phyloP scores from a whole-genome alignment of 1,140 invertebrate species.

The Musca domestica region DNA sequence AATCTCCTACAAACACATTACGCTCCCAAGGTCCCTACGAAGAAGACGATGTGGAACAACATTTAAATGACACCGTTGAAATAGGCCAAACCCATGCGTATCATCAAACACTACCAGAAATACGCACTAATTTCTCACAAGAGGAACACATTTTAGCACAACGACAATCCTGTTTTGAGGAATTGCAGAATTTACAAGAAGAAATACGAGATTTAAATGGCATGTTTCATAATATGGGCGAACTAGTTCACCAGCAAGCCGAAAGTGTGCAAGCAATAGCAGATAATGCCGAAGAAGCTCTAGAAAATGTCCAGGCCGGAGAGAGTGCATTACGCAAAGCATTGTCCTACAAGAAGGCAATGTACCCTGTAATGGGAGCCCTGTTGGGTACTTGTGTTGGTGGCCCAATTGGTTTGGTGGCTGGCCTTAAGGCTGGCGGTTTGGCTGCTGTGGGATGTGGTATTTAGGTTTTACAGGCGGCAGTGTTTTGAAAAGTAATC shows the following conservation, averaged over 20 bases:
- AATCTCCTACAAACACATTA: conserved; percentile 33
- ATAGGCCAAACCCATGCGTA: conserved; percentile 42
- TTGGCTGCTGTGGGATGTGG: conserved; percentile 65
- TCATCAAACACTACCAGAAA: conserved; percentile 36
- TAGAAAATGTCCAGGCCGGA: conserved; percentile 62
- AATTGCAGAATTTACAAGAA: conserved; percentile 53
- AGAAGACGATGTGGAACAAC: conserved; percentile 35
- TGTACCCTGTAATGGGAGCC: conserved; percentile 71
- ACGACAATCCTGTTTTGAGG: conserved; percentile 48
- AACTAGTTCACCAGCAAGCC: conserved; percentile 63
- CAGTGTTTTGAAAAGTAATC: conserved; percentile 58
- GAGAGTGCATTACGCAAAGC: conserved; percentile 57
- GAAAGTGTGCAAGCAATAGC: conserved; percentile 63
- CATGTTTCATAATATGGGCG: conserved; percentile 58
- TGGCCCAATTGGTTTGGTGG: conserved; percentile 67
- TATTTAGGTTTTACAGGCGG: conserved; percentile 63
- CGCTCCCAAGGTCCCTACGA: conserved; percentile 33
- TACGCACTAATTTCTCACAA: conserved; percentile 42
- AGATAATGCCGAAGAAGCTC: conserved; percentile 64
- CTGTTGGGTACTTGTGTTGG: conserved; percentile 68
- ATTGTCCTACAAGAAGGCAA: conserved; percentile 53
- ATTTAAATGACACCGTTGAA: conserved; percentile 31
- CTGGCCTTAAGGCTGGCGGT: conserved; percentile 69
- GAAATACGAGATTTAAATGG: conserved; percentile 60
- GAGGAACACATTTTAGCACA: conserved; percentile 54